These are phyloP conservation scores for Ceramica pisi DNA, from an alignment of 2,888 invertebrate species.

Conservation along the genomic window DNA sequence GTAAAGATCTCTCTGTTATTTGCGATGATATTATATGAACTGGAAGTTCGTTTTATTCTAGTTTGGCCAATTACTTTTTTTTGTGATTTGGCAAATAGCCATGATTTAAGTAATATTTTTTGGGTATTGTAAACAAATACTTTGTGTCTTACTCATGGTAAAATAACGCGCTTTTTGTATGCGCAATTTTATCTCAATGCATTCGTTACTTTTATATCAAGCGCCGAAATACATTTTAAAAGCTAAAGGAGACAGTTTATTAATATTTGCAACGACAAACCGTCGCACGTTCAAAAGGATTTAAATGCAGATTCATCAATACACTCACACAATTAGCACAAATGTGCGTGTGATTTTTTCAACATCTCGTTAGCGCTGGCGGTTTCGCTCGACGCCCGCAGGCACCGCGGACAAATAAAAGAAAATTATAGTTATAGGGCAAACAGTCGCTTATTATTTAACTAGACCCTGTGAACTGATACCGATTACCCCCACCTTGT, in stretches of 20 bases:
- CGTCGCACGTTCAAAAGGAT: constrained; percentile 55
- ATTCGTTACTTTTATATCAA: not conserved
- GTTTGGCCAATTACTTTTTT: constrained; percentile 18
- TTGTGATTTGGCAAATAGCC: constrained; percentile 25
- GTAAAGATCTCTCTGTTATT: constrained; percentile 73
- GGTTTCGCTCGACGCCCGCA: constrained; percentile 80
- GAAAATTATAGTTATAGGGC: constrained; percentile 88
- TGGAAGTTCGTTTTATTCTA: constrained; percentile 11
- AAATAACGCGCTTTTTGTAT: not conserved
- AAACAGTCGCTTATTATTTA: constrained; percentile 88
- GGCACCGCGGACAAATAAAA: constrained; percentile 85
- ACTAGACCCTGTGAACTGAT: constrained; percentile 86
- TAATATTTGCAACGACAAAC: constrained; percentile 26
- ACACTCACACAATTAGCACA: constrained; percentile 75
- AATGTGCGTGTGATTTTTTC: constrained; percentile 82
- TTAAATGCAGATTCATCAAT: constrained; percentile 79
- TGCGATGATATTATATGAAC: constrained; percentile 54
- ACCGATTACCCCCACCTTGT: constrained; percentile 82
- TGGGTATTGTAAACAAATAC: not conserved
- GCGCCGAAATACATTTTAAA: constrained; percentile 9
- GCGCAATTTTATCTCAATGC: not conserved
- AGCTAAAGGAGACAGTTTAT: constrained; percentile 56
- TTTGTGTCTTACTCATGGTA: constrained; percentile 21
- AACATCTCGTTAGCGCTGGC: constrained; percentile 85
- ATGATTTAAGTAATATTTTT: constrained; percentile 4